phyloP scores from a whole-genome alignment of 2,888 invertebrate genomes.

The Poecilobothrus nobilitatus region DNA sequence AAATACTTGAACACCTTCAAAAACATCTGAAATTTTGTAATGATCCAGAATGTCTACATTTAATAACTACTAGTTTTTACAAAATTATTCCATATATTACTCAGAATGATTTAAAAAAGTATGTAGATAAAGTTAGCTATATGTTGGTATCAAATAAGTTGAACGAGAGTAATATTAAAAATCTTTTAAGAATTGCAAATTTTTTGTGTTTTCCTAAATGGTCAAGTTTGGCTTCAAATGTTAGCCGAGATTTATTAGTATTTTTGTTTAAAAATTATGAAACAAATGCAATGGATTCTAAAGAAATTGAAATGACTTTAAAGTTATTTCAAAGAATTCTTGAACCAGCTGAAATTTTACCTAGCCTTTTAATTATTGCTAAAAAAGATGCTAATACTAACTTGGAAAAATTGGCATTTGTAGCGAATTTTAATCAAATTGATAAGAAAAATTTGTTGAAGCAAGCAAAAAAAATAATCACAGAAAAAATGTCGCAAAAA shows the following conservation, averaged over 20 bases:
- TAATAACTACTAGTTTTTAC: slow-evolving; percentile 45
- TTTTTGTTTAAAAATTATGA: slow-evolving; percentile 38
- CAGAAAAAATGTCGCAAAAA: slow-evolving; percentile 25
- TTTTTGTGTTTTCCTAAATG: slow-evolving; percentile 46
- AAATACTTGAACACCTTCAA: slow-evolving; percentile 41
- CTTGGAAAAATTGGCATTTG: slow-evolving; percentile 42
- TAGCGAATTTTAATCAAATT: slow-evolving; percentile 45
- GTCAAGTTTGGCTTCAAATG: slow-evolving; percentile 38
- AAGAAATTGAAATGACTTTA: slow-evolving; percentile 41
- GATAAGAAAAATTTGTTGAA: slow-evolving; percentile 41
- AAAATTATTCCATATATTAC: slow-evolving; percentile 42
- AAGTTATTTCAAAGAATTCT: slow-evolving; percentile 46
- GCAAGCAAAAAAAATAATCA: slow-evolving; percentile 34
- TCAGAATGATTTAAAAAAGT: slow-evolving; percentile 36
- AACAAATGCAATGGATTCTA: slow-evolving; percentile 32
- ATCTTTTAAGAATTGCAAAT: slow-evolving; percentile 35
- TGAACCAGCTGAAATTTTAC: slow-evolving; percentile 46
- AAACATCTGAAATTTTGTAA: slow-evolving; percentile 34
- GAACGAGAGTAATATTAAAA: slow-evolving; percentile 28
- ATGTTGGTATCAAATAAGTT: slow-evolving; percentile 36
- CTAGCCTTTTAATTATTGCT: slow-evolving; percentile 41
- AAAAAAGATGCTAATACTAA: slow-evolving; percentile 35
- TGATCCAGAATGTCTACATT: slow-evolving; percentile 40
- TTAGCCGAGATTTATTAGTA: slow-evolving; percentile 41
- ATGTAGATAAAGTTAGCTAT: slow-evolving; percentile 36